phyloP scores from a whole-genome alignment of 2,113 vertebrate genomes.

The Crocuta crocuta region DNA sequence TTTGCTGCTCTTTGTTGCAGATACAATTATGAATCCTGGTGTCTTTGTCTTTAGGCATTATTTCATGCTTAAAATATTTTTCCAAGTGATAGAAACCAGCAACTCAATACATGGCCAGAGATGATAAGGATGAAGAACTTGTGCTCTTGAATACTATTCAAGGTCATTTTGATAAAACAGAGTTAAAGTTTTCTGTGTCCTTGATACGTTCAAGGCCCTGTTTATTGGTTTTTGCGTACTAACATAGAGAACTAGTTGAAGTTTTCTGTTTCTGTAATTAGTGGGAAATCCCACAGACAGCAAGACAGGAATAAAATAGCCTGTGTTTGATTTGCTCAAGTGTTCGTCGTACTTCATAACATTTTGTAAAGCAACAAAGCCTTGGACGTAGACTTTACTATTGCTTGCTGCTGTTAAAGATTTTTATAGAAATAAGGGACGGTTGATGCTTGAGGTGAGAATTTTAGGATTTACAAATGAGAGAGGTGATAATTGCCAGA shows the following conservation, averaged over 20 bases:
- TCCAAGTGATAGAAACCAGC: not conserved
- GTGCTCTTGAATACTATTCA: constrained; percentile 6
- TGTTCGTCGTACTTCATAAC: not conserved
- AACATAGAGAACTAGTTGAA: constrained; percentile 25
- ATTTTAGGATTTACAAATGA: constrained; percentile 70
- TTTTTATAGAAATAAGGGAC: constrained; percentile 64
- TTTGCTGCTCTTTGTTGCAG: not conserved
- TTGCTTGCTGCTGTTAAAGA: constrained; percentile 35
- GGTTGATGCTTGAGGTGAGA: constrained; percentile 60
- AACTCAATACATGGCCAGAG: not conserved
- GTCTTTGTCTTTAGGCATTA: not conserved
- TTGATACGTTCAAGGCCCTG: not conserved
- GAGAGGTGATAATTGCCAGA: constrained; percentile 73
- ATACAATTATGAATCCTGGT: not conserved
- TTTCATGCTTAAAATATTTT: constrained; percentile 29
- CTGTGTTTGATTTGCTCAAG: not conserved
- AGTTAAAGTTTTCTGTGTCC: not conserved
- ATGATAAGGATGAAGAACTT: not conserved
- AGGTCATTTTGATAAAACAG: not conserved
- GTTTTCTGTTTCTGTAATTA: constrained; percentile 31
- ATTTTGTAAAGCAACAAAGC: constrained; percentile 53
- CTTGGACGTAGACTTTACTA: constrained; percentile 61
- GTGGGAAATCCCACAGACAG: not conserved
- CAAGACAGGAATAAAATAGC: constrained; percentile 16
- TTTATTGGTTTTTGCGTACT: not conserved